Percentiles rank a stretch among this genome's conserved stretches.
These are phyloP conservation scores for Drosophila sordidapex DNA, from an alignment of 2,888 invertebrate species.

Conservation along the genomic window DNA sequence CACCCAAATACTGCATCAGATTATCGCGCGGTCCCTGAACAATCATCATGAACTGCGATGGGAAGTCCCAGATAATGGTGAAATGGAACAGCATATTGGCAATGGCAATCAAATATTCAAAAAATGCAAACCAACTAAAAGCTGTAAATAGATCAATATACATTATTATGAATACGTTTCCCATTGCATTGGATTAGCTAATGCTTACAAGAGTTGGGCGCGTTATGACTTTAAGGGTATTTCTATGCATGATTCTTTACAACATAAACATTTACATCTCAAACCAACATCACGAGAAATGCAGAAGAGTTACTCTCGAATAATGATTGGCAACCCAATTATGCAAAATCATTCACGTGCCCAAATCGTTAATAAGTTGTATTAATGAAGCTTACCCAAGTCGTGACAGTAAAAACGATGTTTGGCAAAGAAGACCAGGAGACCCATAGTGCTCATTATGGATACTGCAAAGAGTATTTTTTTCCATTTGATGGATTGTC, in stretches of 20 bases:
- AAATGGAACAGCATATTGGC: slow-evolving; percentile 97
- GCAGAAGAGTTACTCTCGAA: background rate
- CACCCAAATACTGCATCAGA: slow-evolving; percentile 77
- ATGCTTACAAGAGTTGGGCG: slow-evolving; percentile 19
- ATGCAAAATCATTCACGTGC: background rate
- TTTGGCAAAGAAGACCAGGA: slow-evolving; percentile 94
- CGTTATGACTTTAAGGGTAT: background rate
- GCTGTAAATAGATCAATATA: slow-evolving; percentile 86
- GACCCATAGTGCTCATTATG: slow-evolving; percentile 91
- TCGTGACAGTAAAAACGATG: slow-evolving; percentile 95
- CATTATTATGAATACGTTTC: slow-evolving; percentile 9
- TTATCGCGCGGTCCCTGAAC: slow-evolving; percentile 86
- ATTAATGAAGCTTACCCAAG: slow-evolving; percentile 88
- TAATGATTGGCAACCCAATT: background rate
- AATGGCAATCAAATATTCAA: slow-evolving; percentile 95
- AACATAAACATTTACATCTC: background rate
- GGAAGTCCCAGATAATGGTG: slow-evolving; percentile 94
- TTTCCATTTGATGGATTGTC: slow-evolving; percentile 88
- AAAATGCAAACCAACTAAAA: slow-evolving; percentile 97
- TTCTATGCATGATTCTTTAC: background rate
- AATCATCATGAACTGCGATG: slow-evolving; percentile 91
- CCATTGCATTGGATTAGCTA: background rate
- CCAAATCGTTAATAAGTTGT: background rate
- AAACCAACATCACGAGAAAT: background rate
- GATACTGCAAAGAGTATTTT: slow-evolving; percentile 91